Conservation (phyloP, 1,140 invertebrate species). For the Frieseomelitta varia region DNA sequence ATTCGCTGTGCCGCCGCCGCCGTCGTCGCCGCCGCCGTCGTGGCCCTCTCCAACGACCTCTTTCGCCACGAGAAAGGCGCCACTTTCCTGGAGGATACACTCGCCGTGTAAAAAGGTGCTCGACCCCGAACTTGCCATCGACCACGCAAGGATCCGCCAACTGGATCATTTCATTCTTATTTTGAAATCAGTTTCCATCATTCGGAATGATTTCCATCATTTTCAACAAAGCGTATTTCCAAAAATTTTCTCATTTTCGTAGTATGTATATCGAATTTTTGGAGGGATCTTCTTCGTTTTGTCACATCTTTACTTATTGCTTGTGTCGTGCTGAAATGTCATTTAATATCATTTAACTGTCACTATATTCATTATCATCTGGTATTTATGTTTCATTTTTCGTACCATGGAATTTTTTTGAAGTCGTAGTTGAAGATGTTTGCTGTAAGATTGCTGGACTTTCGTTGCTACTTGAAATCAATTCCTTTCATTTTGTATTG, state of each 20-base stretch:
- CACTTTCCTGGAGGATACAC: slow-evolving; percentile 36
- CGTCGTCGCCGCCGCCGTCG: neutral
- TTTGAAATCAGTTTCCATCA: too few species aligned
- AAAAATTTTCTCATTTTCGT: neutral
- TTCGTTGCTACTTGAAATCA: too few species aligned
- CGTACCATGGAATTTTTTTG: neutral
- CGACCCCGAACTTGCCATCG: slow-evolving; percentile 34
- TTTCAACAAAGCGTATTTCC: neutral
- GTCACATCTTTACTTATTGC: too few species aligned
- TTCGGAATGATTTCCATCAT: too few species aligned
- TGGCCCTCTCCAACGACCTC: slow-evolving; percentile 30
- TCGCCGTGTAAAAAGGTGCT: slow-evolving; percentile 10
- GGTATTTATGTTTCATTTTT: neutral
- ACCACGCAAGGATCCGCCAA: neutral
- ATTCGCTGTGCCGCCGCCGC: slow-evolving; percentile 62
- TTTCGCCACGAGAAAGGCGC: slow-evolving; percentile 39
- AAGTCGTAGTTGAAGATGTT: too few species aligned
- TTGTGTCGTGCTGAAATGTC: too few species aligned
- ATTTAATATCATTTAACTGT: too few species aligned
- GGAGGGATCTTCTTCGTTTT: too few species aligned
- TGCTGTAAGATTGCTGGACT: too few species aligned
- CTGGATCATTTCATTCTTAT: neutral
- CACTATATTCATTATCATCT: too few species aligned
- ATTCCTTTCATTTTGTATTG: too few species aligned
- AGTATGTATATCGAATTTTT: neutral